Base-by-base conservation (phyloP, 2,113 vertebrate genomes). In the Lophius piscatorius region DNA sequence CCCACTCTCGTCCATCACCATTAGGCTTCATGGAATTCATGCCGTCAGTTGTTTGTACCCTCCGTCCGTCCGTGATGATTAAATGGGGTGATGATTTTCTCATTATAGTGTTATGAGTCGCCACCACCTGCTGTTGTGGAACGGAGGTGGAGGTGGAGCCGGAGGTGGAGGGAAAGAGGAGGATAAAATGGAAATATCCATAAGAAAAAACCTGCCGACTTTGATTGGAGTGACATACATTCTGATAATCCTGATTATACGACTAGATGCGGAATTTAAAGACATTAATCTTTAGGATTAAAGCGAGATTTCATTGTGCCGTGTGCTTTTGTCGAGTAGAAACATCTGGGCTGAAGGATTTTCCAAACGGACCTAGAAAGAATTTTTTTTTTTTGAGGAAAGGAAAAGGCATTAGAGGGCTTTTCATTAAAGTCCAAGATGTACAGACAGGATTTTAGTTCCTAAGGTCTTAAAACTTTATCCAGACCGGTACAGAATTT, bases 81-180 rank as follows among this genome's bases (percentile, higher is more conserved):
- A 57, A 51, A 67, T 18, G 45, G 41, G 51, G 62, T 4, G 35
- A 45, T 52, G 56, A 47, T 58, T 74, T 65, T 66, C 61, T 79
- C 66, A 54, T 61, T 57, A 36, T n/a, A 9, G 17, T 45, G 51
- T 67, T 67, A 67, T 72, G 51, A 77, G 67, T 20, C 45, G 33
- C 18, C 28, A 17, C 50, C 62, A 58, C 74, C 74, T 67, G 68
- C 57, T 51, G 61, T 29, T 60, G 9, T 16, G 47, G 21, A n/a
- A n/a, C n/a, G 9, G 31, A 14, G 29, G 6, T 5, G 18, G 4
- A 8, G 13, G 9, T 2, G 39, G 3, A 6, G 2, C n/a, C 4
- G 31, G 21, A 4, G 1, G 17, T 8, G 14, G 13, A 6, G 9
- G 14, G 14, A 3, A 2, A 16, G 35, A 38, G 23, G 6, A 18